Percentiles rank a stretch among this genome's conserved stretches.
Evolutionary conservation across 1,140 invertebrate species (phyloP).

Genomic region (Drosophila tristis): DNA sequence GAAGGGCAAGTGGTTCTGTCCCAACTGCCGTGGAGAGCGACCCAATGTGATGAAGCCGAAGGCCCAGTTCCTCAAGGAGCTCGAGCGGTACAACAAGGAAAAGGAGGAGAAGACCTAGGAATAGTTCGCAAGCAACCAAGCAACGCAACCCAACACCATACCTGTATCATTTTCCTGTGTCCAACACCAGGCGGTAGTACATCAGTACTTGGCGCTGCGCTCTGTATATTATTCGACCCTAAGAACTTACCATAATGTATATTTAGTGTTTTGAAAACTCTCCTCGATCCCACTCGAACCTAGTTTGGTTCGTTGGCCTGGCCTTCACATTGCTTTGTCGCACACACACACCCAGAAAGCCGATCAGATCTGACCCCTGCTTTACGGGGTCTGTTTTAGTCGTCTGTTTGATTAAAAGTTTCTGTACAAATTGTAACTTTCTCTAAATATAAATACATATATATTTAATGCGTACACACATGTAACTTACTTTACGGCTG

Average conservation of each 20-base stretch:
- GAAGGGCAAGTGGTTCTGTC: constrained; percentile 99
- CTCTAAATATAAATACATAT: constrained; percentile 45
- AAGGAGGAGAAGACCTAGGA: constrained; percentile 94
- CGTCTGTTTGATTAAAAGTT: constrained; percentile 49
- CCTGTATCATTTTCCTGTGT: constrained; percentile 56
- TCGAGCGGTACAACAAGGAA: constrained; percentile 95
- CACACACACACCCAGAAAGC: background rate
- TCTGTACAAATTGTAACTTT: constrained; percentile 70
- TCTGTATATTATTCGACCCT: constrained; percentile 74
- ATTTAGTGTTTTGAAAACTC: constrained; percentile 56
- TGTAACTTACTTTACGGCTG: constrained; percentile 51
- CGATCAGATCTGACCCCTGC: constrained; percentile 14
- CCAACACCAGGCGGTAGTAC: constrained; percentile 55
- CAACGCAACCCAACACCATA: too few relatives aligned
- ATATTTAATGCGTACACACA: constrained; percentile 34
- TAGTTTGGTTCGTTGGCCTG: too few relatives aligned
- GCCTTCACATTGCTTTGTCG: background rate
- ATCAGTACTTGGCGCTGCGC: constrained; percentile 8
- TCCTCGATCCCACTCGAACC: constrained; percentile 4
- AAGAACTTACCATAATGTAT: constrained; percentile 59
- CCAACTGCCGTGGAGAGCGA: constrained; percentile 95
- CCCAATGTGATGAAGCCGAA: constrained; percentile 97
- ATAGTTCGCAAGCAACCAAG: constrained; percentile 7
- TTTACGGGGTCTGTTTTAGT: constrained; percentile 28
- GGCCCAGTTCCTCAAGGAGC: constrained; percentile 94